Evolutionary conservation across 2,888 invertebrate species (phyloP), one percentile per base, ranked within the genome.

Genomic region (Cheilosia soror): DNA sequence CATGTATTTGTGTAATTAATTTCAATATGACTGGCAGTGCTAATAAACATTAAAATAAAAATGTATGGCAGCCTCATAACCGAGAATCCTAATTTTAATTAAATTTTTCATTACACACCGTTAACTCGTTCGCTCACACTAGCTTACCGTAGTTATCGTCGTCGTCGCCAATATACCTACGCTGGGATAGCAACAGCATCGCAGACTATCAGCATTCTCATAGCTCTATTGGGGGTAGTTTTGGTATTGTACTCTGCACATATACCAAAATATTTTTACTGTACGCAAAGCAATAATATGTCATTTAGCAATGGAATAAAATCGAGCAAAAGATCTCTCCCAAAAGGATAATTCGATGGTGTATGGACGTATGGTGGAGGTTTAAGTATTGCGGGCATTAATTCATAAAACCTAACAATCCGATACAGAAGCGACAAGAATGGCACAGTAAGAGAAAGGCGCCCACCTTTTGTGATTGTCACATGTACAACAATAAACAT

Each of bases 71-170:
- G 76, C 63, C 71, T 85, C 81, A 81, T 85, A 85, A 81, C 85
- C 53, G 81, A 68, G 85, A 55, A 85, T 85, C 77, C 85, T 85
- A 85, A 85, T 85, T 85, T 85, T 85, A 85, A 85, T 85, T 85
- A 85, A 85, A 85, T 85, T 85, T 85, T 85, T 85, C 81, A 85
- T 85, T 85, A 85, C 85, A 85, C 85, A 77, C 85, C 77, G 85
- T 85, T 85, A 85, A 81, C 81, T 81, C 81, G 81, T 85, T 85
- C 58, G 51, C 25, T 71, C 31, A n/a, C 29, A 11, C 25, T 5
- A 40, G 71, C 66, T 63, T 33, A 58, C 27, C 49, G 4, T 49
- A 4, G 25, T 9, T 6, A 7, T 47, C 13, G 40, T 47, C 25
- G 53, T n/a, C 37, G 7, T 9, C 65, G 7, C 31, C 47, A 49